These are phyloP conservation scores for Stegodyphus mimosarum DNA, from an alignment of 1,140 invertebrate genomes.

Conservation along the genomic window DNA sequence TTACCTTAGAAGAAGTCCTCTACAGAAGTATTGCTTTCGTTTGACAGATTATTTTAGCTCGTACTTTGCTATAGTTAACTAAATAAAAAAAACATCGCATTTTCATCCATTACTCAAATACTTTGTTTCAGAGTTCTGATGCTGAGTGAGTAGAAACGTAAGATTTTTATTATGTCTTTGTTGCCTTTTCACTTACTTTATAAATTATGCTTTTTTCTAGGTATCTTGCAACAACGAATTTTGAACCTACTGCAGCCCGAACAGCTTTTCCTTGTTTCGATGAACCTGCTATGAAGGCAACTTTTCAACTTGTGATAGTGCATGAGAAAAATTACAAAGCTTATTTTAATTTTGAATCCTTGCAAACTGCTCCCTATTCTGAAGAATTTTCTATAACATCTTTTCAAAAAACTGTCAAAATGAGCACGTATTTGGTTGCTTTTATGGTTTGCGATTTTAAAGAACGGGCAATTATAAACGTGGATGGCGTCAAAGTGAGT, in stretches of 20 bases:
- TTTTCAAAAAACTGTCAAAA: constrained; percentile 90
- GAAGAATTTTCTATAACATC: constrained; percentile 67
- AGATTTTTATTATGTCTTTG: too few species aligned
- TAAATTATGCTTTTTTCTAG: constrained; percentile 70
- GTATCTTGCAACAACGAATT: constrained; percentile 92
- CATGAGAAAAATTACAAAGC: constrained; percentile 88
- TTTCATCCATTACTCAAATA: too few species aligned
- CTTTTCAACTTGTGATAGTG: constrained; percentile 89
- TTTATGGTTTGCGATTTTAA: constrained; percentile 88
- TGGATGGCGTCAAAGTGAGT: constrained; percentile 53
- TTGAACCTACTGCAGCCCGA: constrained; percentile 93
- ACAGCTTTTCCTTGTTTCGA: constrained; percentile 97
- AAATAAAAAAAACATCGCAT: too few species aligned
- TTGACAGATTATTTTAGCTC: too few species aligned
- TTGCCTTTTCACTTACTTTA: too few species aligned
- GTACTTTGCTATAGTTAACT: too few species aligned
- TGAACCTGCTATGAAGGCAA: constrained; percentile 94
- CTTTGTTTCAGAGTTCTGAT: too few species aligned
- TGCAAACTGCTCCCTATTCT: constrained; percentile 40
- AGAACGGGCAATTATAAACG: constrained; percentile 2
- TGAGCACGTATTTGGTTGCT: constrained; percentile 97
- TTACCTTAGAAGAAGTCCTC: too few species aligned
- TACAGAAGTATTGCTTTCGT: too few species aligned
- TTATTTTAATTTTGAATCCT: constrained; percentile 76
- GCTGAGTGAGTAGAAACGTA: too few species aligned